These are phyloP conservation scores for Melipona quadrifasciata DNA, from an alignment of 1,140 invertebrate species.

Conservation along the genomic window DNA sequence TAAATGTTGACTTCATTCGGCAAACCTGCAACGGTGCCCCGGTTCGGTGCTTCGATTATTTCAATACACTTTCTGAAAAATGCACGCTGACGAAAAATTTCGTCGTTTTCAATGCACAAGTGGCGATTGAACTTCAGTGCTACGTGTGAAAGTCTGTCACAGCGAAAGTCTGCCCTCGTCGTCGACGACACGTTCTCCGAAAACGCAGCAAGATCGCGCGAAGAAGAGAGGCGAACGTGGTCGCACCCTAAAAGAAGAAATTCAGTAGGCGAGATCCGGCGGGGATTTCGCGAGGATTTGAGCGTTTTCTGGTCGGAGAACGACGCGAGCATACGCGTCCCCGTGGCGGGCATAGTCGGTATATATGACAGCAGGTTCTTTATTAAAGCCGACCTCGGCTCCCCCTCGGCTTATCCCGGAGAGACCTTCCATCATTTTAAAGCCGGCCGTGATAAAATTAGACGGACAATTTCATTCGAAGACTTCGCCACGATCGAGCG, in stretches of 20 bases:
- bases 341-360: slow-evolving; percentile 17
- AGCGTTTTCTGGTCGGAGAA: slow-evolving; percentile 33
- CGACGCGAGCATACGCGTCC: slow-evolving; percentile 15
- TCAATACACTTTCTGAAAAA: no score
- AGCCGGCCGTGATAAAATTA: slow-evolving; percentile 75
- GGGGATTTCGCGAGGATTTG: slow-evolving; percentile 55
- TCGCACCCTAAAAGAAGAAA: not conserved
- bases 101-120: no score
- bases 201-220: not conserved
- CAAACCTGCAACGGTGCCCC: no score
- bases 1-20: no score
- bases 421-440: slow-evolving; percentile 79
- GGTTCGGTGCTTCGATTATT: no score
- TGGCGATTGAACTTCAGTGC: no score
- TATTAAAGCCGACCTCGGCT: slow-evolving; percentile 60
- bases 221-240: not conserved
- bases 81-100: no score
- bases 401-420: slow-evolving; percentile 68
- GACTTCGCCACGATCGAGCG: slow-evolving; percentile 56
- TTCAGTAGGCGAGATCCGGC: slow-evolving; percentile 26
- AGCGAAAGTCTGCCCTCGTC: no score
- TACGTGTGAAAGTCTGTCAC: no score
- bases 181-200: not conserved
- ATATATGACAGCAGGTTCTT: slow-evolving; percentile 44
- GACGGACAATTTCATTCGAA: slow-evolving; percentile 76